Base-by-base conservation (phyloP, 2,888 invertebrate genomes). In the Scaptodrosophila latifasciaeformis region DNA sequence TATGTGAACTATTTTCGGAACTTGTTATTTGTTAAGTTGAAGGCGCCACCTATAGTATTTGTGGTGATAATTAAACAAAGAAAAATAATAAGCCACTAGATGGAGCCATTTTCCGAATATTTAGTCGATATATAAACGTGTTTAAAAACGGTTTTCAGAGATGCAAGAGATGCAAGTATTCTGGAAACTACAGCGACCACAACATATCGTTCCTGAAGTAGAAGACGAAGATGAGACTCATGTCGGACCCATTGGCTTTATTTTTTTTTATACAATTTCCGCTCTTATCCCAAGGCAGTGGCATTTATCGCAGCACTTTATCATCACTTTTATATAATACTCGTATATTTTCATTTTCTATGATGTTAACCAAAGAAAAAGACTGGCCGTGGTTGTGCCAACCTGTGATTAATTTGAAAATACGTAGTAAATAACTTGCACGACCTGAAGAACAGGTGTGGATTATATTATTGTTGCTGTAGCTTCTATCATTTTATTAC, bases 401-500 rank as follows among this genome's bases (percentile, higher is more conserved):
- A 17, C 49, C 62, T 62, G 43, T 79, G 74, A 69, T 76, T 74
- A 72, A 48, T 62, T 49, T 12, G 46, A 46, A 42, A 13, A 17
- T 9, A 17, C 2, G 3, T 53, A 56, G 49, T 56, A 65, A 71
- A 78, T 78, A 72, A 72, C 78, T 58, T 51, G 78, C 62, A 69
- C 56, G 54, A 65, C 65, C 51, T 43, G 65, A 56, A 67, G 79
- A 74, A 79, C 79, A 72, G 80, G 72, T 68, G 69, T 59, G 47
- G 31, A 39, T 57, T 43, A 49, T 31, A 42, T 30, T 50, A 48
- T 55, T 67, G 34, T 43, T 46, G 67, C 18, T 35, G 37, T 47
- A 18, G 55, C 78, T 79, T 72, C 72, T 72, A 79, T 61, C 52
- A 59, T 65, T 71, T 78, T 75, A 75, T 75, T 68, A 75, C 62